phyloP scores from a whole-genome alignment of 2,888 invertebrate species.

The Chymomyza fuscimana region DNA sequence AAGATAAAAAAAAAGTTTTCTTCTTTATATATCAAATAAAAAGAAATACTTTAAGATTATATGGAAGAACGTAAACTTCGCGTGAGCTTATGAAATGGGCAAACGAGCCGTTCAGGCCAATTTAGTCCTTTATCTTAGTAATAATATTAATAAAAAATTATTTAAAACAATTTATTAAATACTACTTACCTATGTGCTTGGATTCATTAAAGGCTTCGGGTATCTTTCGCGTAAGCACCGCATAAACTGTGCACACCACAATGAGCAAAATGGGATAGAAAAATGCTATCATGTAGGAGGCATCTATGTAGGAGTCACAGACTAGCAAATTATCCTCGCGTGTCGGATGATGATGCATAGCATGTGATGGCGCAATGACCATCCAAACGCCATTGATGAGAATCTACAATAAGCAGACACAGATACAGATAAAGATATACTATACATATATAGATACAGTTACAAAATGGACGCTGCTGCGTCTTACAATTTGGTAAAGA shows the following conservation, averaged over 20 bases:
- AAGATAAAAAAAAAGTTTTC: no score
- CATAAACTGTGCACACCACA: conserved; percentile 96
- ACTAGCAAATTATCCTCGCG: conserved; percentile 95
- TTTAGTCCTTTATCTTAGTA: no score
- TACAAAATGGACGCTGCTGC: conserved; percentile 12
- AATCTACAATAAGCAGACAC: conserved; percentile 81
- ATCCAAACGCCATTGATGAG: conserved; percentile 95
- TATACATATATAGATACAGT: conserved; percentile 1
- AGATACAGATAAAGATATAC: conserved; percentile 1
- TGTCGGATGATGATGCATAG: conserved; percentile 94
- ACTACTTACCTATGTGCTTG: conserved; percentile 92
- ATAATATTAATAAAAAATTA: no score
- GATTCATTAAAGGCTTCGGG: conserved; percentile 99
- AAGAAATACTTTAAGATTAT: no score
- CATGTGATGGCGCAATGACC: conserved; percentile 92
- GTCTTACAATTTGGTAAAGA: neutral
- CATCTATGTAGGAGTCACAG: conserved; percentile 94
- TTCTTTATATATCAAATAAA: no score
- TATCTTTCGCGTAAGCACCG: conserved; percentile 96
- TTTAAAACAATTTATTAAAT: no score
- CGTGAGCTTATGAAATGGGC: no score
- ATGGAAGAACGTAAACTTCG: no score
- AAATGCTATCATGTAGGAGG: conserved; percentile 96
- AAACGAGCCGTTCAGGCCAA: no score
- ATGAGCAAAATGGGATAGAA: conserved; percentile 95